Percentiles rank a stretch among this genome's conserved stretches.
phyloP scores from a whole-genome alignment of 2,888 invertebrate species.

The Himalopsyche japonica region DNA sequence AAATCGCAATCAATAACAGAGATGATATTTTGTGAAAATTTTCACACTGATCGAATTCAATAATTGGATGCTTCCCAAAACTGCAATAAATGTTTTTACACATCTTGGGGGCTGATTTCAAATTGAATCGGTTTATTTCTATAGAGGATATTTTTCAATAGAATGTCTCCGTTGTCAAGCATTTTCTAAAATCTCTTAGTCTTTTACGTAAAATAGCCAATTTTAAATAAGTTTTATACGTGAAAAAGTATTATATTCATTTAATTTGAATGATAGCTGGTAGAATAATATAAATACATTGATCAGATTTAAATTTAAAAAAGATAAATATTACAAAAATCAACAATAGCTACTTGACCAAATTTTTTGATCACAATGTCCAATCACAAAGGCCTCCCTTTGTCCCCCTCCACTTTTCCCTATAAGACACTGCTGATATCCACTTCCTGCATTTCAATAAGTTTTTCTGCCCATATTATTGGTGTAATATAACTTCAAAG shows the following conservation, averaged over 20 bases:
- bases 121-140: not conserved
- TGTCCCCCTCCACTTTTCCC: too few species aligned
- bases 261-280: not conserved
- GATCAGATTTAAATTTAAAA: too few species aligned
- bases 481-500: too few species aligned
- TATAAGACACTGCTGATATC: too few species aligned
- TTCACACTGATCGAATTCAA: not conserved
- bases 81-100: not conserved
- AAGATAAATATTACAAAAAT: too few species aligned
- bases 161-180: not conserved
- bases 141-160: not conserved
- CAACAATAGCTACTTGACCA: too few species aligned
- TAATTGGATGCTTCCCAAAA: not conserved
- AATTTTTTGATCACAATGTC: too few species aligned
- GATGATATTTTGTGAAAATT: constrained; percentile 1
- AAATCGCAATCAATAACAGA: not conserved
- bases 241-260: not conserved
- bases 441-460: too few species aligned
- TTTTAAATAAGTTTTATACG: not conserved
- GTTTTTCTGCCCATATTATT: too few species aligned
- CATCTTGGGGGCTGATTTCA: not conserved
- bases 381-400: too few species aligned
- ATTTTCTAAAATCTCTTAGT: not conserved
- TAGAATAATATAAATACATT: not conserved
- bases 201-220: not conserved